Evolutionary conservation across 2,113 vertebrate species (phyloP).

Genomic region (Triplophysa siluroides): DNA sequence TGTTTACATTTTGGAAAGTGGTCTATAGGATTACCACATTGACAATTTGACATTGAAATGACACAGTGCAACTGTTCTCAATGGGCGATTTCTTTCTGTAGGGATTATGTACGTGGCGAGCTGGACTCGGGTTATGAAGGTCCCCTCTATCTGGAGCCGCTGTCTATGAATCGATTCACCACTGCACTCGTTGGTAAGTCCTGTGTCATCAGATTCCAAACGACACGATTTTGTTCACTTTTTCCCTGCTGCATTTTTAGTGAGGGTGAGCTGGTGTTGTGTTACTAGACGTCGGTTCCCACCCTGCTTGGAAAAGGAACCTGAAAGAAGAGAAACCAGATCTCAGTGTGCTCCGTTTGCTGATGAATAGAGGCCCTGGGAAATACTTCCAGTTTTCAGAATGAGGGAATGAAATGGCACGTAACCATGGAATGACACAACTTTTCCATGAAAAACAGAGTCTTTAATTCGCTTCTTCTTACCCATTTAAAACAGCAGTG

Average conservation of each 20-base stretch:
- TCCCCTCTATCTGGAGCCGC: constrained; percentile 92
- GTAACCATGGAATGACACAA: neutral
- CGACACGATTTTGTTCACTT: neutral
- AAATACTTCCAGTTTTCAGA: neutral
- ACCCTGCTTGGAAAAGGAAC: neutral
- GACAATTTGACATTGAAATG: no score
- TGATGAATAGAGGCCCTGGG: constrained; percentile 16
- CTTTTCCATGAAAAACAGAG: neutral
- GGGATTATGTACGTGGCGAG: constrained; percentile 96
- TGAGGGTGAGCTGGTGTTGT: neutral
- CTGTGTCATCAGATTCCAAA: neutral
- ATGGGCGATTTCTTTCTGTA: constrained; percentile 58
- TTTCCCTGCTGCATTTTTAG: neutral
- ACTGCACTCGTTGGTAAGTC: constrained; percentile 92
- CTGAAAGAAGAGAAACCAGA: constrained; percentile 4
- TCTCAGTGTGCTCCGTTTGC: constrained; percentile 22
- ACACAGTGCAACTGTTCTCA: neutral
- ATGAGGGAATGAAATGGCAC: constrained; percentile 2
- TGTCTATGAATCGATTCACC: constrained; percentile 96
- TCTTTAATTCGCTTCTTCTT: neutral
- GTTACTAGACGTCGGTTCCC: constrained; percentile 5
- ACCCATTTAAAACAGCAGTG: neutral
- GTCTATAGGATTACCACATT: neutral
- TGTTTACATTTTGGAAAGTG: no score
- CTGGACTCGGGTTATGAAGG: constrained; percentile 94